Conservation (phyloP, 1,140 invertebrate species). For the Drosophila mojavensis region DNA sequence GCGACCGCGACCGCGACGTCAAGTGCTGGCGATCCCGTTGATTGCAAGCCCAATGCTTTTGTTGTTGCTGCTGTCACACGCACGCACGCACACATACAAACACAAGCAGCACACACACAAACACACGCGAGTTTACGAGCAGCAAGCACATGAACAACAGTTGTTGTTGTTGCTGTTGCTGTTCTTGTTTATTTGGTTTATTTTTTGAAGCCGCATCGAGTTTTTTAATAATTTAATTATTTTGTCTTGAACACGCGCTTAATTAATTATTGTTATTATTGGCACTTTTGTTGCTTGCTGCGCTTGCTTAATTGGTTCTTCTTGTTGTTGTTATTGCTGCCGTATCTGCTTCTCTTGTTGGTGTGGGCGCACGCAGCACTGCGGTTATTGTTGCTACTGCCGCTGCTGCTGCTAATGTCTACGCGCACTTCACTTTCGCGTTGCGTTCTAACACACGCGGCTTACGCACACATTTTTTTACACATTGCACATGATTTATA, state of each 20-base stretch:
- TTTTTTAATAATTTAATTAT: background rate
- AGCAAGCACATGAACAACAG: slow-evolving; percentile 31
- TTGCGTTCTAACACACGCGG: slow-evolving; percentile 17
- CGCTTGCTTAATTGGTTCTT: slow-evolving; percentile 24
- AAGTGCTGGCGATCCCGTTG: slow-evolving; percentile 26
- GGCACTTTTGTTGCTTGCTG: slow-evolving; percentile 42
- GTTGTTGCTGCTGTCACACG: slow-evolving; percentile 39
- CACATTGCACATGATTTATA: slow-evolving; percentile 29
- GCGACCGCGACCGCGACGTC: slow-evolving; percentile 14
- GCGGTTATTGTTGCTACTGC: slow-evolving; percentile 24
- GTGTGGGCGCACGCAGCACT: slow-evolving; percentile 39
- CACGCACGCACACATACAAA: slow-evolving; percentile 21
- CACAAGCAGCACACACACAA: slow-evolving; percentile 17
- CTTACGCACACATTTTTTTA: slow-evolving; percentile 15
- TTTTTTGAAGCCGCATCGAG: background rate
- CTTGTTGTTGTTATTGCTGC: slow-evolving; percentile 18
- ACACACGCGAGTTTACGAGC: slow-evolving; percentile 8
- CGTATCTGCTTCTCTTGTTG: slow-evolving; percentile 16
- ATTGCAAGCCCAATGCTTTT: slow-evolving; percentile 41
- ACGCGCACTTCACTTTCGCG: slow-evolving; percentile 20
- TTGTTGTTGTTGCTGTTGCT: slow-evolving; percentile 11
- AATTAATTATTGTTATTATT: slow-evolving; percentile 58
- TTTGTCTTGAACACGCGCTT: slow-evolving; percentile 26
- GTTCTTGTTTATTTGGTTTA: slow-evolving; percentile 4
- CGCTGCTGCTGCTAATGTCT: slow-evolving; percentile 10